Conservation (phyloP, 2,797 vertebrate species). For the Hylomyscus alleni region DNA sequence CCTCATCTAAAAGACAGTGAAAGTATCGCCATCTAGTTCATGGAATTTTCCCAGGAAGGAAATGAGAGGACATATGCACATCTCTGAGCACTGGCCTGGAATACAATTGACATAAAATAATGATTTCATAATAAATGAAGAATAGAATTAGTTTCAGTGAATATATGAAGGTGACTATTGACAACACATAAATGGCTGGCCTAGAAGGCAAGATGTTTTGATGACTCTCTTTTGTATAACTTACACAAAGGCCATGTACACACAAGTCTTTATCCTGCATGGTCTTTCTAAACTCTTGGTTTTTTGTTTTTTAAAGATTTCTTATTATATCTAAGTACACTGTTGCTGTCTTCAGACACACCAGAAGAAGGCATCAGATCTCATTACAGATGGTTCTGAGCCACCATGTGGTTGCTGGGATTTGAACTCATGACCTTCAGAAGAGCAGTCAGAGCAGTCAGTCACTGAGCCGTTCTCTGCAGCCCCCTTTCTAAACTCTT, state of each 20-base stretch:
- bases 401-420: too few species aligned
- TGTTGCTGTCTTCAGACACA: too few species aligned
- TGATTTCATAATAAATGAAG: background rate
- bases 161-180: conserved; percentile 23
- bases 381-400: too few species aligned
- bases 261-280: background rate
- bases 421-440: too few species aligned
- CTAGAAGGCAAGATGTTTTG: conserved; percentile 28
- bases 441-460: too few species aligned
- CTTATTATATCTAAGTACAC: too few species aligned
- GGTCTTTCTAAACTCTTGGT: conserved; percentile 36
- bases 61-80: background rate
- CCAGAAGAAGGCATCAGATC: too few species aligned
- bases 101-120: conserved; percentile 28
- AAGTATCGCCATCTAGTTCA: background rate
- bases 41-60: conserved; percentile 22
- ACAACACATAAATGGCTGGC: conserved; percentile 48
- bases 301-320: too few species aligned
- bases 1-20: conserved; percentile 1
- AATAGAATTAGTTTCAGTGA: conserved; percentile 43
- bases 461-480: too few species aligned
- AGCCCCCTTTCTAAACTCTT: conserved; percentile 38
- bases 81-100: conserved; percentile 27
- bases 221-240: conserved; percentile 57
- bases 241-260: conserved; percentile 40